phyloP scores from a whole-genome alignment of 2,113 vertebrate species.

The Hassar affinis region DNA sequence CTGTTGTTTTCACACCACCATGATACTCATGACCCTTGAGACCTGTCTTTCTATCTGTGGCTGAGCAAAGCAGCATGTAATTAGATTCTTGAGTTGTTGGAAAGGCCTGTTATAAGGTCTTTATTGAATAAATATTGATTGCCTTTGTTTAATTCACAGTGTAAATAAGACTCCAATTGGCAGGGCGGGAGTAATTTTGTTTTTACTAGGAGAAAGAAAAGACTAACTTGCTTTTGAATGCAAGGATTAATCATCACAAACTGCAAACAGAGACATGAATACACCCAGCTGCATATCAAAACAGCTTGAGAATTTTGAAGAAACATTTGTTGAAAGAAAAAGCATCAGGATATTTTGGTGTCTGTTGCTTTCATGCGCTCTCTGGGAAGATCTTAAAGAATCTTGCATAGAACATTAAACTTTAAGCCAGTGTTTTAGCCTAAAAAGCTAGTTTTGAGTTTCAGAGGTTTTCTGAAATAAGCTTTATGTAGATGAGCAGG shows the following conservation, averaged over 20 bases:
- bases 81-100: conserved; percentile 51
- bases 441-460: background rate
- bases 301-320: conserved; percentile 60
- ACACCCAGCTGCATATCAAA: conserved; percentile 84
- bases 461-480: background rate
- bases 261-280: conserved; percentile 83
- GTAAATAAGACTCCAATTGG: conserved; percentile 73
- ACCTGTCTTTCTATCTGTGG: conserved; percentile 9
- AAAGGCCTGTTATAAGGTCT: conserved; percentile 60
- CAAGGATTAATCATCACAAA: conserved; percentile 85
- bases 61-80: conserved; percentile 39
- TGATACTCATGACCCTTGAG: conserved; percentile 12
- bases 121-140: conserved; percentile 59
- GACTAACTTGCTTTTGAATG: conserved; percentile 86
- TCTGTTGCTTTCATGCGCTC: background rate
- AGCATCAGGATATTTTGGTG: background rate
- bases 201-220: conserved; percentile 74
- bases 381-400: background rate
- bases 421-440: background rate
- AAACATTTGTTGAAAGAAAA: background rate
- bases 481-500: background rate
- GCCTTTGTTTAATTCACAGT: conserved; percentile 68
- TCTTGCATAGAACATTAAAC: background rate
- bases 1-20: background rate
- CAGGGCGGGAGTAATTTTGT: conserved; percentile 76